Evolutionary conservation across 2,888 invertebrate genomes (phyloP), one percentile per base, ranked within the genome.

Genomic region (Alcis repandata): DNA sequence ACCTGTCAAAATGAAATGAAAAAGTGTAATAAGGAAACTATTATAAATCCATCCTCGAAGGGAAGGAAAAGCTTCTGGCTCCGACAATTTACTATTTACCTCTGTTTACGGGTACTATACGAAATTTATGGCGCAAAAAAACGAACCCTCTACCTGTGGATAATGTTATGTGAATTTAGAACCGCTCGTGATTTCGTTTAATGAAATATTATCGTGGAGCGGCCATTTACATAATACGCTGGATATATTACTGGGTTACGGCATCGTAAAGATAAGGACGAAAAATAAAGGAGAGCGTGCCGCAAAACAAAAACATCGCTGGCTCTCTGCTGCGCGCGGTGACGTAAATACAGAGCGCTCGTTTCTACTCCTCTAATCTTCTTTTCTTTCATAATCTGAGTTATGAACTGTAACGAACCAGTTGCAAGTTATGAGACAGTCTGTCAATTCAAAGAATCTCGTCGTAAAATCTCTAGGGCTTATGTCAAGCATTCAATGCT

Each of bases 141-240:
- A 64, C 62, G 61, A 58, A 67, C 70, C 54, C 53, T 61, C 67
- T 71, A 70, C 68, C 70, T 67, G 65, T 48, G 65, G 51, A 60
- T 66, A 66, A 62, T 67, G 70, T 70, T 62, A 66, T 63, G 72
- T 60, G 67, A 67, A 68, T 69, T 69, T 66, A 68, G 67, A 67
- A 62, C 61, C 64, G 59, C 70, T 69, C 66, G 73, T 71, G 71
- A 73, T 74, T 72, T 67, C 70, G 72, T 72, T 74, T 71, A 74
- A 68, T 69, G 68, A 72, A 74, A 74, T 74, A 70, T 68, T 70
- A 74, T 69, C 70, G 71, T 71, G 68, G 71, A 72, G 63, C 54
- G 65, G 58, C 53, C 66, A 72, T 74, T 74, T 72, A 66, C 74
- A 74, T 74, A 72, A 71, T 71, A 66, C 60, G 59, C 68, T 51